Base-by-base conservation (phyloP, 2,888 invertebrate genomes). In the Lysandra bellargus region DNA sequence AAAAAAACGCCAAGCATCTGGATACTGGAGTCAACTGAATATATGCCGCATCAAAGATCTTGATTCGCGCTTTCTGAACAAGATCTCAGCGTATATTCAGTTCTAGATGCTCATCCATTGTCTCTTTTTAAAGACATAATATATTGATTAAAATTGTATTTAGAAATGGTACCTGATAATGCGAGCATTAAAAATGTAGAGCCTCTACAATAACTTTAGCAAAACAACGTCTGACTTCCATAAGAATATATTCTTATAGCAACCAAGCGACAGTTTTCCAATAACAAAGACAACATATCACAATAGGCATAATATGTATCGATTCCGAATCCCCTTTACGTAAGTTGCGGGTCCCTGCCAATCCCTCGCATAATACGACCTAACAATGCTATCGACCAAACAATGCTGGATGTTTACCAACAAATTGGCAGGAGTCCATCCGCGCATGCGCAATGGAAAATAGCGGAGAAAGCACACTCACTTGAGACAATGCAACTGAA, bases 401-500 rank as follows among this genome's bases (percentile, higher is more conserved):
- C 84, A 84, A 80, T 83, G 82, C 84, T 83, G 80, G 83, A 83
- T 80, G 86, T 87, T 87, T 86, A 86, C 85, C 80, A 85, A 85
- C 85, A 85, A 86, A 81, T 82, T 83, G 80, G 81, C 76, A 64
- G 79, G 57, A 79, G 57, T 64, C 77, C 75, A 5, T 80, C n/a
- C 79, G 82, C 87, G 88, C 88, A 86, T 87, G 88, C 87, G 87
- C 81, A 64, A 61, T 9, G 9, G n/a, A n/a, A 79, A 30, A 60
- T 60, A 7, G 40, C 7, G 30, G 33, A 87, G 33, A 69, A 69
- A 33, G 69, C 30, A 69, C 84, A 84, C 84, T 85, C 87, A 84
- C 84, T 87, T 86, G 84, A 81, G 86, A 89, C 93, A 92, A 93
- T 91, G 90, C 90, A 92, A 92, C 88, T 86, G 76, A 33, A 53